Conservation (phyloP, 2,113 vertebrate species). For the Rhinolophus sinicus region DNA sequence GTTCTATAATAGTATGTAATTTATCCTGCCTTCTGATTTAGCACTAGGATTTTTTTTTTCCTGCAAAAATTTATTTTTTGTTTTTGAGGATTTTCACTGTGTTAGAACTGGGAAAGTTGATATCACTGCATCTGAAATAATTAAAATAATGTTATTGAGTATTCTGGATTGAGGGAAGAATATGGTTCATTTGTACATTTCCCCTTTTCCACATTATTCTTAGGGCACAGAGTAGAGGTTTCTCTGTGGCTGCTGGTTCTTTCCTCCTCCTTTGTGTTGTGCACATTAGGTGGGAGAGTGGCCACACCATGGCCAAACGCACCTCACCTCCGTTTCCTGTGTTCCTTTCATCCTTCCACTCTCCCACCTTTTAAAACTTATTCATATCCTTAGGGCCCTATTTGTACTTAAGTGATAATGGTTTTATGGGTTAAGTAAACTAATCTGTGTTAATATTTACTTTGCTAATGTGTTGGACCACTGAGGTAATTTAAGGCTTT, state of each 20-base stretch:
- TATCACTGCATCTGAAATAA: not conserved
- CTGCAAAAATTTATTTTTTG: not conserved
- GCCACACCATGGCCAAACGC: not conserved
- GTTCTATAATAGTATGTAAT: not conserved
- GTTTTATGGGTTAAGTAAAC: conserved; percentile 56
- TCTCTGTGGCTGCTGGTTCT: not conserved
- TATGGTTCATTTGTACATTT: not conserved
- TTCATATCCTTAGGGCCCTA: not conserved
- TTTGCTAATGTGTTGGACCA: conserved; percentile 64
- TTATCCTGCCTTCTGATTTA: not conserved
- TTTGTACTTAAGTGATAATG: conserved; percentile 57
- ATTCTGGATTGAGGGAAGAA: not conserved
- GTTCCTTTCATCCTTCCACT: conserved; percentile 15
- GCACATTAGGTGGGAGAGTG: too few species aligned
- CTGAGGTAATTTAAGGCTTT: conserved; percentile 59
- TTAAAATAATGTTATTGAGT: not conserved
- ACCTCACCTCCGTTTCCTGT: not conserved
- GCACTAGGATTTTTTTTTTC: not conserved
- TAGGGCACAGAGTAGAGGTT: not conserved
- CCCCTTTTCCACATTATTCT: not conserved
- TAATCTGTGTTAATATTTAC: conserved; percentile 73
- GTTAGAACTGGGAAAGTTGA: not conserved
- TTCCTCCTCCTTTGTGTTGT: not conserved
- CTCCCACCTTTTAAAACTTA: conserved; percentile 3
- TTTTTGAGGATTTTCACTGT: conserved; percentile 8